Evolutionary conservation across 2,797 vertebrate genomes (phyloP).

Genomic region (Ara ararauna): DNA sequence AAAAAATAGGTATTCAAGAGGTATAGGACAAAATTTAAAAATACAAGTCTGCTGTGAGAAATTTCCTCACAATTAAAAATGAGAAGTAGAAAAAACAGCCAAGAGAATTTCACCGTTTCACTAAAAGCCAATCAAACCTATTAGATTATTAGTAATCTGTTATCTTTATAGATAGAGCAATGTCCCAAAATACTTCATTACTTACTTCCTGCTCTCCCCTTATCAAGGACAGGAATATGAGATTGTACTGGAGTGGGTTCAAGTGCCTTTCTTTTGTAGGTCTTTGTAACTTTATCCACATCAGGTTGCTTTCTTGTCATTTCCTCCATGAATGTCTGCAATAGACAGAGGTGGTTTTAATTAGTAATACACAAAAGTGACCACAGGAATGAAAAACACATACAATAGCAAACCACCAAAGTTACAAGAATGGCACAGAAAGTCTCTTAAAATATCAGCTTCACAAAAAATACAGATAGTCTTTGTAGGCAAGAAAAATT

Average conservation of each 20-base stretch:
- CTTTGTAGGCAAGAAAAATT: neutral
- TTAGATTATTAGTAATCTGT: slow-evolving; percentile 2
- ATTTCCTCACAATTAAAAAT: neutral
- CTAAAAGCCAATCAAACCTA: neutral
- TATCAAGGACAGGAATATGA: slow-evolving; percentile 94
- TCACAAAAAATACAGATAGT: neutral
- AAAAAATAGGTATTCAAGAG: neutral
- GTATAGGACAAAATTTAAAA: neutral
- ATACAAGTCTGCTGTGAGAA: neutral
- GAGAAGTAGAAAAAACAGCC: neutral
- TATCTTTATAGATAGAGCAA: neutral
- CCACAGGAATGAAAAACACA: neutral
- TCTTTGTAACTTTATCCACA: slow-evolving; percentile 99
- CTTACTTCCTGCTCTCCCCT: slow-evolving; percentile 92
- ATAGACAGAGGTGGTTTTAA: slow-evolving; percentile 29
- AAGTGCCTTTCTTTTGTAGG: slow-evolving; percentile 91
- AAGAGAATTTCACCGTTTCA: neutral
- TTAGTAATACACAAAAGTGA: neutral
- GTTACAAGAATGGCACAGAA: neutral
- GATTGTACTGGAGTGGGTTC: slow-evolving; percentile 84
- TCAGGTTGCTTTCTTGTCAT: slow-evolving; percentile 99
- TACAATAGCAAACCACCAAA: neutral
- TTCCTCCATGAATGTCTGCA: slow-evolving; percentile 97
- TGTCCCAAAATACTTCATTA: slow-evolving; percentile 1
- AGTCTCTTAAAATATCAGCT: neutral